Evolutionary conservation across 1,140 invertebrate species (phyloP), one percentile per base, ranked within the genome.

Genomic region (Apis florea): DNA sequence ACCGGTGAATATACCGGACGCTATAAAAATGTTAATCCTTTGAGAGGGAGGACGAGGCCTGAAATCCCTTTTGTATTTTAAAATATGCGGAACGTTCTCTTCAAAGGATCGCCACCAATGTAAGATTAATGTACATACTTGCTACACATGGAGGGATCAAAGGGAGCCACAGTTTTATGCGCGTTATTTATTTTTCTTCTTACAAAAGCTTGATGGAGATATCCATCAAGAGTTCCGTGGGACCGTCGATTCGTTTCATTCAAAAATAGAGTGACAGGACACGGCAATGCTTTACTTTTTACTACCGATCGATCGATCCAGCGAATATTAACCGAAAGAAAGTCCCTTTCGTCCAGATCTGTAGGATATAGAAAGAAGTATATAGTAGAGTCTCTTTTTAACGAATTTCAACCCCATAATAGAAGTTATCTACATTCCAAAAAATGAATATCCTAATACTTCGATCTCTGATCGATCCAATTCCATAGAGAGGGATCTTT

Each of bases 21-120:
- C 24, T 24, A 74, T 58, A 74, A 66, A 80, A 66, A 74, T 66
- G 70, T 80, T 74, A 56, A 74, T 80, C 13, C 59, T 40, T 64
- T 51, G 51, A 53, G 40, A 15, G 2, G 15, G 26, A 58, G 66
- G 70, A 66, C 53, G 31, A 40, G 4, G n/a, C 61, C n/a, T 31
- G 54, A 47, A n/a, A 21, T 75, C 79, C 54, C 53, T 80, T 40
- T 80, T 74, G 40, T 67, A 61, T 74, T 61, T 80, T 75, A 80
- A 74, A 75, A 75, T 80, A 80, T 80, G 71, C 61, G 40, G 24
- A 21, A 80, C 24, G 17, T 17, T 74, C 53, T 47, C 24, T 73
- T 74, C 79, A 75, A 80, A 80, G 79, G 61, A 17, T 67, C 51
- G 61, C 53, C 64, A 26, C 70, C 31, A 63, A 80, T 69, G 68